phyloP scores from a whole-genome alignment of 2,888 invertebrate species.

The Drosophila suboccidentalis region DNA sequence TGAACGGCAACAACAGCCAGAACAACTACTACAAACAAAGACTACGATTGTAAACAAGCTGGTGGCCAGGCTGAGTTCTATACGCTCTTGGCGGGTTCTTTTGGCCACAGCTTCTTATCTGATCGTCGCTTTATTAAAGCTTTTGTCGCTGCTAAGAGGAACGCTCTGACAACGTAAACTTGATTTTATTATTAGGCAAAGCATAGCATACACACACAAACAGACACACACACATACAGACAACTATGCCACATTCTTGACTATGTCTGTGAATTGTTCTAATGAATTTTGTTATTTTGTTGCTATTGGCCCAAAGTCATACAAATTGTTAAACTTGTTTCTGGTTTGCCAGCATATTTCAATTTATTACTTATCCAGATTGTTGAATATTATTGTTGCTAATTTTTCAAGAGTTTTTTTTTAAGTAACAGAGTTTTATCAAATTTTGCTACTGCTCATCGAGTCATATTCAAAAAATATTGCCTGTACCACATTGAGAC shows the following conservation, averaged over 20 bases:
- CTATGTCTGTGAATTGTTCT: conserved; percentile 70
- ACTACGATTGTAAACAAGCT: conserved; percentile 21
- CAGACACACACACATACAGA: conserved; percentile 1
- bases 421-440: conserved; percentile 43
- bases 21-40: conserved; percentile 10
- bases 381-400: conserved; percentile 67
- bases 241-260: conserved; percentile 67
- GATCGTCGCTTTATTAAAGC: conserved; percentile 76
- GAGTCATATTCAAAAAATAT: conserved; percentile 9
- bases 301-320: conserved; percentile 33
- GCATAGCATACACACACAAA: conserved; percentile 29
- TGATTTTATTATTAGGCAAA: conserved; percentile 76
- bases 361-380: conserved; percentile 63
- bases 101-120: conserved; percentile 69
- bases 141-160: conserved; percentile 64
- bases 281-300: conserved; percentile 71
- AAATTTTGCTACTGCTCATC: conserved; percentile 35
- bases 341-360: conserved; percentile 57
- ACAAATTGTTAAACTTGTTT: conserved; percentile 75
- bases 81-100: conserved; percentile 52
- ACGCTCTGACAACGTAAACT: conserved; percentile 69
- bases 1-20: conserved; percentile 28
- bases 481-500: conserved; percentile 26
- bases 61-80: conserved; percentile 21
- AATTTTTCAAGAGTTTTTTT: conserved; percentile 48